phyloP scores from a whole-genome alignment of 2,888 invertebrate species.

The Malacosoma neustria region DNA sequence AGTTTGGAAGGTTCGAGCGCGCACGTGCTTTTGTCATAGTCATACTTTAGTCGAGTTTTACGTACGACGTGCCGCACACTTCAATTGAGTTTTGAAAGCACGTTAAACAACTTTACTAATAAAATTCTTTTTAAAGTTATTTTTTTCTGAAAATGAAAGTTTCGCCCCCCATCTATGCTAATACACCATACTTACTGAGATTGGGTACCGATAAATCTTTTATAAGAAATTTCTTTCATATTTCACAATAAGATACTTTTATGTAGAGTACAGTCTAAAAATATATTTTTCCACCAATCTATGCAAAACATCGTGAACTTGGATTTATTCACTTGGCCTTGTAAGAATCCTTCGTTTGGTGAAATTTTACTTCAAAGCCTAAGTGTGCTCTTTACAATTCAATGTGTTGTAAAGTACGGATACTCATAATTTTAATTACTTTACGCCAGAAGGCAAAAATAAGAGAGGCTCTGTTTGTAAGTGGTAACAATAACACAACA shows the following conservation, averaged over 20 bases:
- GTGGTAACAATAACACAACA: neutral
- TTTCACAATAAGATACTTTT: constrained; percentile 5
- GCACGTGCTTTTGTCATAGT: constrained; percentile 70
- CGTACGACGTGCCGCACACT: constrained; percentile 64
- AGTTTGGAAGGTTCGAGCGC: constrained; percentile 58
- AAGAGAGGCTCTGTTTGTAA: neutral
- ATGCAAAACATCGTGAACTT: constrained; percentile 3
- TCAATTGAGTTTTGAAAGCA: constrained; percentile 57
- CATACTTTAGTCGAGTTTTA: constrained; percentile 65
- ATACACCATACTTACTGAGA: constrained; percentile 22
- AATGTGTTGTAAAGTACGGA: no score
- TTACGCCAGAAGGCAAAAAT: neutral
- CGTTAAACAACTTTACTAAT: constrained; percentile 46
- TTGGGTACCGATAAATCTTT: constrained; percentile 15
- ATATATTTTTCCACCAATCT: constrained; percentile 7
- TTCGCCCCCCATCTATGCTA: constrained; percentile 26
- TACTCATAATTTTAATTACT: constrained; percentile 6
- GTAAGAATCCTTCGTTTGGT: neutral
- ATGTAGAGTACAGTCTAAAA: constrained; percentile 3
- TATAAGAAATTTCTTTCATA: constrained; percentile 8
- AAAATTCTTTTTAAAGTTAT: constrained; percentile 49
- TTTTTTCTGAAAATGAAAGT: constrained; percentile 33
- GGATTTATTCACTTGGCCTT: neutral
- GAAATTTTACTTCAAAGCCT: no score
- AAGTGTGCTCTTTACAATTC: no score